phyloP scores from a whole-genome alignment of 2,113 vertebrate species.

The Poecile atricapillus region DNA sequence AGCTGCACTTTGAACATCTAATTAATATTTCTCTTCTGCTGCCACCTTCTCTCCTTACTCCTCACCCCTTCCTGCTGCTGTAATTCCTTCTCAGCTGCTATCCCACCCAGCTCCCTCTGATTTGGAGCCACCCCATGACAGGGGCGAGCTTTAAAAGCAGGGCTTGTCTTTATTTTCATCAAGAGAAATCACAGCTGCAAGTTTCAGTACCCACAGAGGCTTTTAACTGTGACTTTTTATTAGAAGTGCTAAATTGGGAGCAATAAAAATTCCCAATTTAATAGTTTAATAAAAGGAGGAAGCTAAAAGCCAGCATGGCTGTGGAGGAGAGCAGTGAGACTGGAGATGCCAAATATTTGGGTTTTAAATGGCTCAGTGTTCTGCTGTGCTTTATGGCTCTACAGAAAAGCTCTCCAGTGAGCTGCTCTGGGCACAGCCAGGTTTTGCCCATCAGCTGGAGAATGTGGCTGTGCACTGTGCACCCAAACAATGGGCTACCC shows the following conservation, averaged over 20 bases:
- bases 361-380: not conserved
- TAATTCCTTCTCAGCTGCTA: not conserved
- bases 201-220: conserved; percentile 26
- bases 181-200: conserved; percentile 51
- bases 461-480: not conserved
- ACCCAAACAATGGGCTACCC: not conserved
- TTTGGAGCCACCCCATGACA: not conserved
- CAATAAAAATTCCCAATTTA: conserved; percentile 43
- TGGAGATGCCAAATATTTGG: not conserved
- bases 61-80: not conserved
- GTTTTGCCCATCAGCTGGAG: not conserved
- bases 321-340: not conserved
- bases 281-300: conserved; percentile 55
- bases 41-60: not conserved
- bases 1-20: not conserved
- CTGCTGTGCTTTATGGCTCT: not conserved
- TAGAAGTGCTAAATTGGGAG: conserved; percentile 51
- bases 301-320: not conserved
- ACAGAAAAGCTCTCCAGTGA: not conserved
- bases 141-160: not conserved
- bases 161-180: conserved; percentile 38
- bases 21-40: not conserved
- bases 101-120: not conserved
- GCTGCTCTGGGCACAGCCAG: not conserved
- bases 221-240: conserved; percentile 57